phyloP scores from a whole-genome alignment of 1,140 invertebrate genomes.

The Ectropis grisescens region DNA sequence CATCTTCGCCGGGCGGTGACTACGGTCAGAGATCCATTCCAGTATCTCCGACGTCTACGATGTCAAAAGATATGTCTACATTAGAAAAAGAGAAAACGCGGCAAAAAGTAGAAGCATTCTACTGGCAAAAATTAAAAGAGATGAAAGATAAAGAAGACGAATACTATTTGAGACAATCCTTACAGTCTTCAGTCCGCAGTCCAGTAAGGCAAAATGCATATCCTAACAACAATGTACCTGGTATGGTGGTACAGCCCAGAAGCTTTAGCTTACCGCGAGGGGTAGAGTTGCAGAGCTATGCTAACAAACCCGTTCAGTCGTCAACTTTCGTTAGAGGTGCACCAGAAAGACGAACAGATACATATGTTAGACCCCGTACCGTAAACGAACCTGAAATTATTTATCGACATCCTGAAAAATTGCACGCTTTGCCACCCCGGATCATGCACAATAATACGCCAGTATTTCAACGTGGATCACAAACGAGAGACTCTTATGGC shows the following conservation, averaged over 20 bases:
- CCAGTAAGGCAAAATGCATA: conserved; percentile 14
- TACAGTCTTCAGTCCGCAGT: conserved; percentile 11
- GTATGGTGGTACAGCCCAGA: conserved; percentile 25
- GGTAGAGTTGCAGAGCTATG: conserved; percentile 22
- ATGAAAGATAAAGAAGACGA: conserved; percentile 70
- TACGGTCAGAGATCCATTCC: conserved; percentile 12
- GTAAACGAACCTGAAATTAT: conserved; percentile 27
- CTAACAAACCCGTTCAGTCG: conserved; percentile 24
- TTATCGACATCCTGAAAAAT: conserved; percentile 38
- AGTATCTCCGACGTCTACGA: conserved; percentile 4
- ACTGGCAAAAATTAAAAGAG: conserved; percentile 73
- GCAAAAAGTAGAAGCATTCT: conserved; percentile 72
- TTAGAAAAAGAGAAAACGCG: conserved; percentile 54
- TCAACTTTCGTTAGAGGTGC: conserved; percentile 33
- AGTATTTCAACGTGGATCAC: conserved; percentile 19
- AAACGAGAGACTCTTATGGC: conserved; percentile 6
- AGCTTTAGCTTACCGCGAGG: conserved; percentile 36
- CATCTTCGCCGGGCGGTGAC: too few relatives aligned
- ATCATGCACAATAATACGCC: conserved; percentile 10
- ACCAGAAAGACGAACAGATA: conserved; percentile 44
- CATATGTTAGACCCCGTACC: conserved; percentile 26
- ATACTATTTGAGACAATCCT: conserved; percentile 50
- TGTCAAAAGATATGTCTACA: conserved; percentile 12
- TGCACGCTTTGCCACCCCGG: conserved; percentile 12
- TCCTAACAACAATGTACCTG: conserved; percentile 35